Percentiles rank a stretch among this genome's conserved stretches.
These are phyloP conservation scores for Ganaspis sp. DNA, from an alignment of 1,140 invertebrate genomes.

Conservation along the genomic window DNA sequence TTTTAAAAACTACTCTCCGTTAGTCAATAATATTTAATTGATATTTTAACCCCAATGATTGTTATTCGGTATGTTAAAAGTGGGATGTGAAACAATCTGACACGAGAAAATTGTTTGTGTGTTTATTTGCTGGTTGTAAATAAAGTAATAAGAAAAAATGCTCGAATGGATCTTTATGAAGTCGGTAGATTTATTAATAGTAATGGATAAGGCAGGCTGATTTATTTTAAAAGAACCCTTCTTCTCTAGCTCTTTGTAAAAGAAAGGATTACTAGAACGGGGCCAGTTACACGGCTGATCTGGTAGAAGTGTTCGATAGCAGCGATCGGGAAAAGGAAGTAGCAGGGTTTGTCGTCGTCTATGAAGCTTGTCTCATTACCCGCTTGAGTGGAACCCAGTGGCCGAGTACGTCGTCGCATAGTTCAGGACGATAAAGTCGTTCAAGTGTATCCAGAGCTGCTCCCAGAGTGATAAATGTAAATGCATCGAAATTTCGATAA, in stretches of 20 bases:
- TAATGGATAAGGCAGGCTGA: neutral
- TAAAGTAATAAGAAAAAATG: too few species aligned
- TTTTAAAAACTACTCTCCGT: too few species aligned
- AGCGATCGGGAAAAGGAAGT: conserved; percentile 40
- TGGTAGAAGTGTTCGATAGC: conserved; percentile 52
- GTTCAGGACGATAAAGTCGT: conserved; percentile 40
- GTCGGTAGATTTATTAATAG: neutral
- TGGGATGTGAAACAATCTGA: too few species aligned
- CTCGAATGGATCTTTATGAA: too few species aligned
- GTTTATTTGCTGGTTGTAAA: too few species aligned
- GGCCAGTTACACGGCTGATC: conserved; percentile 54
- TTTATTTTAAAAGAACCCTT: neutral
- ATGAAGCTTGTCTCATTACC: conserved; percentile 51
- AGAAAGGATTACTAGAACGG: conserved; percentile 42
- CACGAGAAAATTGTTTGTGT: too few species aligned
- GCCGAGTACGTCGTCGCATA: conserved; percentile 21
- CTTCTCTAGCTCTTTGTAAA: neutral
- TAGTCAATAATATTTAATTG: too few species aligned
- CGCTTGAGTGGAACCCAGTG: conserved; percentile 37
- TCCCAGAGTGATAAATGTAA: conserved; percentile 54
- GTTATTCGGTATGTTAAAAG: too few species aligned
- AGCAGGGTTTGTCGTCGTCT: conserved; percentile 42
- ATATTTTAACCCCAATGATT: too few species aligned
- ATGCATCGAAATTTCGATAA: conserved; percentile 36
- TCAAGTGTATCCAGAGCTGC: conserved; percentile 22